Percentiles rank a stretch among this genome's conserved stretches.
Conservation (phyloP, 2,888 invertebrate genomes). For the Rutpela maculata region DNA sequence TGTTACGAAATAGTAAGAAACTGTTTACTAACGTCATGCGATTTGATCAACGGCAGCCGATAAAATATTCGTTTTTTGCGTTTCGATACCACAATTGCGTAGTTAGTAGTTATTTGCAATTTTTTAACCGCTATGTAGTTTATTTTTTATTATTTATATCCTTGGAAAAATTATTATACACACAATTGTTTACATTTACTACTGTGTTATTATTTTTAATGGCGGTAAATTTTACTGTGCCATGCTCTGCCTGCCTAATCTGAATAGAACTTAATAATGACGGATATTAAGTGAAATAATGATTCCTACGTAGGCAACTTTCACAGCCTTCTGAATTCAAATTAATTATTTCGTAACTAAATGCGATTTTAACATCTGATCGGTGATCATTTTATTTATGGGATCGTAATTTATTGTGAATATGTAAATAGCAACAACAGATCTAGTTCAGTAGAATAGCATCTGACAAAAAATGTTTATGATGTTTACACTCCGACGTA, state of each 20-base stretch:
- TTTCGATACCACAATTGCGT: constrained; percentile 23
- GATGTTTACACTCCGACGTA: no score
- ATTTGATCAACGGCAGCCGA: constrained; percentile 8
- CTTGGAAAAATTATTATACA: constrained; percentile 5
- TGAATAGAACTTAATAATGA: neutral
- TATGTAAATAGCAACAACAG: neutral
- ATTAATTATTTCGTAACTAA: constrained; percentile 28
- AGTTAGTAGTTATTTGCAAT: constrained; percentile 1
- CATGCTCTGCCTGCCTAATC: neutral
- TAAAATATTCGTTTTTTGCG: neutral
- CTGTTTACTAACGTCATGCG: constrained; percentile 16
- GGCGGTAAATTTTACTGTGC: neutral
- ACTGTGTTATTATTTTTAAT: neutral
- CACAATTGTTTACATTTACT: neutral
- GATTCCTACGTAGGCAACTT: constrained; percentile 7
- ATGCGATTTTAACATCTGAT: constrained; percentile 20
- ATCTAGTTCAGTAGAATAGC: no score
- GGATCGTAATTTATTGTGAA: neutral
- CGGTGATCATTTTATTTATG: neutral
- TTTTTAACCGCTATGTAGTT: neutral
- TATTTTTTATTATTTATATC: neutral
- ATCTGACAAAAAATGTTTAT: no score
- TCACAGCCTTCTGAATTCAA: constrained; percentile 21
- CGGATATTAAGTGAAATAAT: constrained; percentile 5
- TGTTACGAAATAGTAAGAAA: constrained; percentile 15